Evolutionary conservation across 1,140 invertebrate species (phyloP), one percentile per base, ranked within the genome.

Genomic region (Bombus impatiens): DNA sequence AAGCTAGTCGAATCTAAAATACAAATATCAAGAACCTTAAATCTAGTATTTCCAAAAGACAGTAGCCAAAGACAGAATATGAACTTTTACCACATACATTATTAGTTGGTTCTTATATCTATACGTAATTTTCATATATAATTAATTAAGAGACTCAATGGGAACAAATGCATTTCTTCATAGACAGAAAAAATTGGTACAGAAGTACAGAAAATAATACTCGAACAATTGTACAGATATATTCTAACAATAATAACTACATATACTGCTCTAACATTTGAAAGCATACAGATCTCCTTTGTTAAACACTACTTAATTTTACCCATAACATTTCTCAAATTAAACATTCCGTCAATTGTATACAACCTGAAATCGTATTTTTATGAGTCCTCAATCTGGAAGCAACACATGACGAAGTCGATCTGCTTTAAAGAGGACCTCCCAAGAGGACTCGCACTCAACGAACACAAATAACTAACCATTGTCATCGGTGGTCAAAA

Each of bases 341-440:
- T 32, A 65, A 65, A n/a, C 4, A 65, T 65, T 32, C 4, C 62
- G n/a, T 32, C 28, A n/a, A n/a, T n/a, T 62, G 59, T 13, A 12
- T 13, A 5, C 59, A 28, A 62, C 12, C 59, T 62, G 13, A 62
- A 10, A n/a, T n/a, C 10, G n/a, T 62, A n/a, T n/a, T 62, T 62
- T 62, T 13, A 28, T 5, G 28, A 62, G 59, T 62, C 12, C 1
- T 28, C 28, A 13, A 12, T n/a, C 67, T 42, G 0, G 25, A 42
- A 71, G 37, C 25, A 40, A 71, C 70, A 35, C 40, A n/a, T 0
- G 40, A 1, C 70, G 25, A 71, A 13, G 37, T 37, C 70, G 25
- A 71, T 40, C 40, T 42, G 4, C 70, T n/a, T 71, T 71, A 71
- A 71, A 71, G 70, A 71, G 70, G 40, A 71, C 72, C 72, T n/a